phyloP scores from a whole-genome alignment of 35 echinoderm and acorn worm genomes.

The Chiridota heheva region DNA sequence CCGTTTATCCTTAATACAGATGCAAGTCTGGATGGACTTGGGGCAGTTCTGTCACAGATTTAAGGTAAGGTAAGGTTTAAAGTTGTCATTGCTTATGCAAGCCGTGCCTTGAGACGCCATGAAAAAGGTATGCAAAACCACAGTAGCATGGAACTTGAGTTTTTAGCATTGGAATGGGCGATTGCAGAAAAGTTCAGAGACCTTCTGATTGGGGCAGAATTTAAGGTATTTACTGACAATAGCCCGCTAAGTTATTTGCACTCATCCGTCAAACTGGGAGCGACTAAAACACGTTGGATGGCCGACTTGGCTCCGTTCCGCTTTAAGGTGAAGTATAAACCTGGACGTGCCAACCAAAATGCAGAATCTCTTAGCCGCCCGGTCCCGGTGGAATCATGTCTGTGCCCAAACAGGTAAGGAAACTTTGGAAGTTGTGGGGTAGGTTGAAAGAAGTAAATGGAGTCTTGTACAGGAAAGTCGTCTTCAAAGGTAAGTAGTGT shows the following conservation, averaged over 20 bases:
- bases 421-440: conserved; percentile 17
- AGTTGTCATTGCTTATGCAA: conserved; percentile 34
- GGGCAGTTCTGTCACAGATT: conserved; percentile 47
- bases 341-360: conserved; percentile 38
- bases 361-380: conserved; percentile 53
- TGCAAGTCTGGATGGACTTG: conserved; percentile 21
- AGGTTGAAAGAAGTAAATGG: conserved; percentile 1
- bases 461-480: conserved; percentile 11
- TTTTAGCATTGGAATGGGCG: conserved; percentile 42
- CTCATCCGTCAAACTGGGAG: no score
- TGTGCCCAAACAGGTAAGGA: neutral
- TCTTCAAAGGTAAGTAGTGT: neutral
- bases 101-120: conserved; percentile 12
- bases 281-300: no score
- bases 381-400: neutral
- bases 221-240: conserved; percentile 60
- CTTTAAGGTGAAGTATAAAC: conserved; percentile 43
- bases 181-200: conserved; percentile 58
- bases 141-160: conserved; percentile 70
- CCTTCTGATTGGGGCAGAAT: conserved; percentile 51
- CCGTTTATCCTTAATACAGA: neutral
- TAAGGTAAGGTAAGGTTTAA: conserved; percentile 7
- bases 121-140: conserved; percentile 64
- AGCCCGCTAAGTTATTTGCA: no score
- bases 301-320: conserved; percentile 59